Evolutionary conservation across 1,140 invertebrate species (phyloP).

Genomic region (Lepidurus packardi): DNA sequence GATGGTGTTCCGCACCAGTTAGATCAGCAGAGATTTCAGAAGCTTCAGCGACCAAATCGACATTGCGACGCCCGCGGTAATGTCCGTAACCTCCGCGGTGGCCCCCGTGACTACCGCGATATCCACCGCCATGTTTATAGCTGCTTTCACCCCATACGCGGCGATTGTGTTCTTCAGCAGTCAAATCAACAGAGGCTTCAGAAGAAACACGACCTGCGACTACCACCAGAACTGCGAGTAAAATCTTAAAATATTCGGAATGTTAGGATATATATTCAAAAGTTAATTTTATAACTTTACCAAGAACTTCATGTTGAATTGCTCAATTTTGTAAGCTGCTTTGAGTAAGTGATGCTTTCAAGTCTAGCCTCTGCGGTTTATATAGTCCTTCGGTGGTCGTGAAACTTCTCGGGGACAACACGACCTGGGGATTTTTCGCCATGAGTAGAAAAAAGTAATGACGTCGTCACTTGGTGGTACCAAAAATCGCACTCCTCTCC

Average conservation of each 20-base stretch:
- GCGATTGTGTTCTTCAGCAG: neutral
- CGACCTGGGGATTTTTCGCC: neutral
- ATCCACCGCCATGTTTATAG: neutral
- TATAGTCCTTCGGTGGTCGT: neutral
- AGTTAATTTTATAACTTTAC: neutral
- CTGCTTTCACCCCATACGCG: neutral
- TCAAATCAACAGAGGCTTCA: neutral
- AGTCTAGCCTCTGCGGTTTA: neutral
- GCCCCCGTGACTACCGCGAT: neutral
- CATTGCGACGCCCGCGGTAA: neutral
- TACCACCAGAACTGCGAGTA: neutral
- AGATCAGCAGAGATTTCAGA: neutral
- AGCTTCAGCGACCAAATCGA: neutral
- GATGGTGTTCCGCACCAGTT: too few species aligned
- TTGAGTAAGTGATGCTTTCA: neutral
- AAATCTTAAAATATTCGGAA: neutral
- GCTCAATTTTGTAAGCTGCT: neutral
- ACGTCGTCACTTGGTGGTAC: too few species aligned
- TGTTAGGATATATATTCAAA: neutral
- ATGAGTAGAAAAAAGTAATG: too few species aligned
- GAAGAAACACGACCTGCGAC: neutral
- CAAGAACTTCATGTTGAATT: neutral
- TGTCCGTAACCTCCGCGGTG: too few species aligned
- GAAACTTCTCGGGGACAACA: neutral
- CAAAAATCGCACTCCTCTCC: too few species aligned